A percentile compares a stretch with the other conserved stretches of the same genome.
Conservation (phyloP, 2,797 vertebrate species). For the Halcyon smyrnensis region DNA sequence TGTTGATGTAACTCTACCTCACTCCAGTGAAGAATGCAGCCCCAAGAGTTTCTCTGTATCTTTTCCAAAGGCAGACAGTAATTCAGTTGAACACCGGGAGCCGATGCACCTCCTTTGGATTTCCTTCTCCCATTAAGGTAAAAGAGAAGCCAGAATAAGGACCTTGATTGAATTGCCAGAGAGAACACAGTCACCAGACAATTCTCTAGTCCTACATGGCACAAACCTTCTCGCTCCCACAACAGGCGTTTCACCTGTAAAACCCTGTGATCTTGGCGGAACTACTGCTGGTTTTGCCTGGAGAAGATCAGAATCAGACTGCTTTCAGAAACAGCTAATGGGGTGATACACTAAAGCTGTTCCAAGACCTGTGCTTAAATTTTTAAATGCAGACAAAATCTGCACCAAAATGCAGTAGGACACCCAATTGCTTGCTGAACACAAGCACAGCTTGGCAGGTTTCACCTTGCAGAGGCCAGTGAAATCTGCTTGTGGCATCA, state of each 20-base stretch:
- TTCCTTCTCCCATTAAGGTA: neutral
- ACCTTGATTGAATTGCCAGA: neutral
- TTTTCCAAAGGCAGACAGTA: neutral
- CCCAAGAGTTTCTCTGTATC: neutral
- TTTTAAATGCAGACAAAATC: slow-evolving; percentile 25
- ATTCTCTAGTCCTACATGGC: neutral
- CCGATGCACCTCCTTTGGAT: neutral
- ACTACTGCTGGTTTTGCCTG: slow-evolving; percentile 32
- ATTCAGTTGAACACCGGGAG: neutral
- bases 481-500: slow-evolving; percentile 20
- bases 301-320: slow-evolving; percentile 3
- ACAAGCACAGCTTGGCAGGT: neutral
- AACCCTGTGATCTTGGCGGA: neutral
- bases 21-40: slow-evolving; percentile 47
- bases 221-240: neutral
- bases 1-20: neutral
- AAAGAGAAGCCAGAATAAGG: neutral
- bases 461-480: neutral
- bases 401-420: slow-evolving; percentile 2
- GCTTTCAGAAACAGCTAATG: slow-evolving; percentile 12
- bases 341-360: neutral
- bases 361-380: neutral
- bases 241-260: neutral
- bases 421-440: neutral
- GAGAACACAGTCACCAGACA: neutral